phyloP scores from a whole-genome alignment of 2,113 vertebrate genomes.

The Columba janthina region DNA sequence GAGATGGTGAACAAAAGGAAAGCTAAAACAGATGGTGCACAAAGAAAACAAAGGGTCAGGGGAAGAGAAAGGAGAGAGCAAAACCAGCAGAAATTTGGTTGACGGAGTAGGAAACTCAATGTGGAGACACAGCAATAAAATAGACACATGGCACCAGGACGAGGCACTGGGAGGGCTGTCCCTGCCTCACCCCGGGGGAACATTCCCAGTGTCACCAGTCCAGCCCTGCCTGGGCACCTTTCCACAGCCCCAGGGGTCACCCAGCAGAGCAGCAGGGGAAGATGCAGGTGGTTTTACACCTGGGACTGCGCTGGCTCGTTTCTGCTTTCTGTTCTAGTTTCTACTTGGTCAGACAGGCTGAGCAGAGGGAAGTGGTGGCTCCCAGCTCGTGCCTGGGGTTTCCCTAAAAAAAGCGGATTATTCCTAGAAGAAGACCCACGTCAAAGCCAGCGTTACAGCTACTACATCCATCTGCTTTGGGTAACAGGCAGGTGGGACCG shows the following conservation, averaged over 20 bases:
- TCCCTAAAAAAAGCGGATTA: fast-evolving
- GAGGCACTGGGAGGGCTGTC: fast-evolving
- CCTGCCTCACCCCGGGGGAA: fast-evolving
- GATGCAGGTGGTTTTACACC: not conserved
- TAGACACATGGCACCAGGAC: fast-evolving
- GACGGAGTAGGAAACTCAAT: fast-evolving
- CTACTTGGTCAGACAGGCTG: not conserved
- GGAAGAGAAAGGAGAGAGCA: not conserved
- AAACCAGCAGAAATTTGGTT: not conserved
- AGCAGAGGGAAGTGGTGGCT: not conserved
- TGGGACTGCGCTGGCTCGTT: fast-evolving
- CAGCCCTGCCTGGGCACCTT: not conserved
- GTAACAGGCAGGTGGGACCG: not conserved
- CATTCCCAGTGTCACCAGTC: not conserved
- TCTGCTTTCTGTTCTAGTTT: not conserved
- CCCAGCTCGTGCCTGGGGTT: not conserved
- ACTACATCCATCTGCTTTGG: fast-evolving
- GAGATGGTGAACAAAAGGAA: not conserved
- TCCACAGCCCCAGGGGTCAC: not conserved
- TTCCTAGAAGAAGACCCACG: not conserved
- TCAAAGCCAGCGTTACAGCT: not conserved
- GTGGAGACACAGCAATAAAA: fast-evolving
- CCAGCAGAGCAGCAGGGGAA: not conserved
- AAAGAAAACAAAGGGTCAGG: not conserved
- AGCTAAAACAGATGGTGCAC: not conserved